Conservation (phyloP, 2,888 invertebrate genomes). For the Villa cingulata region DNA sequence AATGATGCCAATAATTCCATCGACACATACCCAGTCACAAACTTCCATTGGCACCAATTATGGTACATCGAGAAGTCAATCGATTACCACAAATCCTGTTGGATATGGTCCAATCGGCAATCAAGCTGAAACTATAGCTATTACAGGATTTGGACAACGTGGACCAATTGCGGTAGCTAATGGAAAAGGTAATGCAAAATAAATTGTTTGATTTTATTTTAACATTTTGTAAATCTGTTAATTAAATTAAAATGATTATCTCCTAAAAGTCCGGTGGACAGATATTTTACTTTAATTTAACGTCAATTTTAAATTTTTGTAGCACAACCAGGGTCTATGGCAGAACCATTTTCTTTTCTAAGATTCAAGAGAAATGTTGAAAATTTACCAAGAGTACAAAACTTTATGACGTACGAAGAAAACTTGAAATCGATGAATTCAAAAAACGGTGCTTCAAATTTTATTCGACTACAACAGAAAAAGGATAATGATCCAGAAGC, state of each 20-base stretch:
- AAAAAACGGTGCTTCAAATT: neutral
- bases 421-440: neutral
- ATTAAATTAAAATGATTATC: no score
- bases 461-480: neutral
- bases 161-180: neutral
- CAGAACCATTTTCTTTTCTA: neutral
- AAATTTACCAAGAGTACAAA: neutral
- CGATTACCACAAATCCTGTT: neutral
- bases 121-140: neutral
- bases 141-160: neutral
- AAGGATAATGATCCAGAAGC: neutral
- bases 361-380: neutral
- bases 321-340: no score
- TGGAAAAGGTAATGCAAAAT: neutral
- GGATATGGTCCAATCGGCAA: neutral
- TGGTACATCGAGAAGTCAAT: neutral
- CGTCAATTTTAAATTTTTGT: no score
- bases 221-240: no score
- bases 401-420: neutral
- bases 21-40: neutral
- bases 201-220: no score
- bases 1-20: neutral
- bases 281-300: neutral
- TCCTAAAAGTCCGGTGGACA: no score
- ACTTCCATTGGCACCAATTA: no score